A percentile compares a stretch with the other conserved stretches of the same genome.
phyloP scores from a whole-genome alignment of 2,113 vertebrate genomes.

The Argyrosomus japonicus region DNA sequence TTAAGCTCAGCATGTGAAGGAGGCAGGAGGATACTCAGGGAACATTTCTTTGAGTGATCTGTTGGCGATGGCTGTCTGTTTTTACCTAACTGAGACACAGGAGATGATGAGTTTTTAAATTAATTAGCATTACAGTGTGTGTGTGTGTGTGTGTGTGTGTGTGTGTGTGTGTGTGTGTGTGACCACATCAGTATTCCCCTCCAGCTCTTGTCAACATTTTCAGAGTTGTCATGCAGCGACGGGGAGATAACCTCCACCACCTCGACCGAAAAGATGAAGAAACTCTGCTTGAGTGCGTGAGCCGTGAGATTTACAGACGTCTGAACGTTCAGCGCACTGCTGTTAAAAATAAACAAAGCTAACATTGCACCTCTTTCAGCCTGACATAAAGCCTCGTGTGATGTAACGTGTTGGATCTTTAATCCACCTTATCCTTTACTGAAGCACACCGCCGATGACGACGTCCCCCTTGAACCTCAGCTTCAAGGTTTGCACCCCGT shows the following conservation, averaged over 20 bases:
- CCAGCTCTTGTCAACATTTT: constrained; percentile 52
- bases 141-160: constrained; percentile 1
- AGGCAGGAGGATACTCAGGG: constrained; percentile 8
- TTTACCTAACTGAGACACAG: constrained; percentile 14
- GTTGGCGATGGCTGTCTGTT: constrained; percentile 47
- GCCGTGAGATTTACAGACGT: not conserved
- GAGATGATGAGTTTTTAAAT: constrained; percentile 46
- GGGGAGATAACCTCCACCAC: constrained; percentile 42
- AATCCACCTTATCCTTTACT: constrained; percentile 33
- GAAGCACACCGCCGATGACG: not conserved
- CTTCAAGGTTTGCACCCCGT: constrained; percentile 28
- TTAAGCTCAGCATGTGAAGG: constrained; percentile 27
- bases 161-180: not conserved
- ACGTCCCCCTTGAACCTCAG: not conserved
- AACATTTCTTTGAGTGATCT: constrained; percentile 31
- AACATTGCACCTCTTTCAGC: not conserved
- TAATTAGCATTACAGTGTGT: constrained; percentile 33
- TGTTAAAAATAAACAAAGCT: constrained; percentile 22
- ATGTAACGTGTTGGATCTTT: constrained; percentile 20
- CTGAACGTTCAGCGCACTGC: constrained; percentile 10
- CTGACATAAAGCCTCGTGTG: constrained; percentile 1
- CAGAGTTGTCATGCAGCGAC: constrained; percentile 50
- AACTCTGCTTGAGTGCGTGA: not conserved
- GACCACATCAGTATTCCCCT: constrained; percentile 55
- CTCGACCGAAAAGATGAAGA: constrained; percentile 10